Conservation (phyloP, 2,113 vertebrate genomes). For the Anarrhichthys ocellatus region DNA sequence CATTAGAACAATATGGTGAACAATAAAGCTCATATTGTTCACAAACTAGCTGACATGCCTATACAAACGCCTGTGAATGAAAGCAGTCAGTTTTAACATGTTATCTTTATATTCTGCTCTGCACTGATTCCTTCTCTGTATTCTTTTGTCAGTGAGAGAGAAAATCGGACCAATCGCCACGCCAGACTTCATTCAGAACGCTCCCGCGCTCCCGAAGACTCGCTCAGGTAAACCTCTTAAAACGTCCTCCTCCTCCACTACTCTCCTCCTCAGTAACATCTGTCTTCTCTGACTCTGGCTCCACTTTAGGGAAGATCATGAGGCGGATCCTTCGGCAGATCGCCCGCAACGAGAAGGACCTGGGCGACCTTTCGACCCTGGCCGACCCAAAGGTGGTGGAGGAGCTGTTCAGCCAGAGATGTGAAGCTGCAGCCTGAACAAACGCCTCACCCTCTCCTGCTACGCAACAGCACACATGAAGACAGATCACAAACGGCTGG, state of each 20-base stretch:
- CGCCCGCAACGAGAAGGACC: slow-evolving; percentile 84
- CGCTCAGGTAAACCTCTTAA: slow-evolving; percentile 82
- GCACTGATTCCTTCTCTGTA: neutral
- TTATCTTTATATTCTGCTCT: neutral
- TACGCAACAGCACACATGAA: slow-evolving; percentile 26
- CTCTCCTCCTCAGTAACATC: slow-evolving; percentile 8
- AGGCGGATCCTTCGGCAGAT: slow-evolving; percentile 85
- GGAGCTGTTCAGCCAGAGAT: slow-evolving; percentile 83
- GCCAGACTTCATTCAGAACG: slow-evolving; percentile 88
- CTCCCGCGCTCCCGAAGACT: slow-evolving; percentile 86
- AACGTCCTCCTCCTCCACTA: neutral
- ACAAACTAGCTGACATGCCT: neutral
- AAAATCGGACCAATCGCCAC: slow-evolving; percentile 89
- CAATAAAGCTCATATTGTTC: neutral
- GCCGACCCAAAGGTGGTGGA: slow-evolving; percentile 87
- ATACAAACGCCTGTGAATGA: neutral
- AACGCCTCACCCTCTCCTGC: neutral
- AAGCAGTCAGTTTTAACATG: neutral
- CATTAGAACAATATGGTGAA: neutral
- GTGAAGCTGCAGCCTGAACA: slow-evolving; percentile 80
- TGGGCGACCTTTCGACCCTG: slow-evolving; percentile 86
- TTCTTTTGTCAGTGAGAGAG: slow-evolving; percentile 80
- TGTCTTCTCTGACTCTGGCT: neutral
- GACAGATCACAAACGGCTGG: slow-evolving; percentile 7
- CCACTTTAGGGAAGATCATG: slow-evolving; percentile 84